A percentile compares a stretch with the other conserved stretches of the same genome.
Evolutionary conservation across 2,113 vertebrate species (phyloP).

Genomic region (Saccopteryx leptura): DNA sequence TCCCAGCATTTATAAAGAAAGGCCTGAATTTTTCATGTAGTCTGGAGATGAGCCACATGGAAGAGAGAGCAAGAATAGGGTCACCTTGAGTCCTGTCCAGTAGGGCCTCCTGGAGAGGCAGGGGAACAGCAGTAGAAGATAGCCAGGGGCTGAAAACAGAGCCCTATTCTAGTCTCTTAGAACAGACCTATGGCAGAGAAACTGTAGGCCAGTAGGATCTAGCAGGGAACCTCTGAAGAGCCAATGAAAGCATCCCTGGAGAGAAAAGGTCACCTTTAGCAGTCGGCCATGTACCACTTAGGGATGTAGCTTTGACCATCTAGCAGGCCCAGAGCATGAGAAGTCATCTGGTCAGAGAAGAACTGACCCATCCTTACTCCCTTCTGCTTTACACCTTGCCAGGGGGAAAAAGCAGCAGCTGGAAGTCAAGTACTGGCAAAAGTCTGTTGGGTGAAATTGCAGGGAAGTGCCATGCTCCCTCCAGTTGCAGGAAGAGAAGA

Average conservation of each 20-base stretch:
- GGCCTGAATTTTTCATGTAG: background rate
- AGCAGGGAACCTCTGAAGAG: background rate
- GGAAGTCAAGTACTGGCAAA: background rate
- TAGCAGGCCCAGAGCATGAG: background rate
- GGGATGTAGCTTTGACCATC: background rate
- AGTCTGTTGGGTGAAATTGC: background rate
- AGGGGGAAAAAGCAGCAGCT: background rate
- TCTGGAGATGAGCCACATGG: background rate
- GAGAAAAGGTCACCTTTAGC: background rate
- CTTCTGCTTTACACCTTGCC: background rate
- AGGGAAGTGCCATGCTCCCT: background rate
- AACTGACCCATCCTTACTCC: background rate
- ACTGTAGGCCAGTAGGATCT: background rate
- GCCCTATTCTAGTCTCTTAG: background rate
- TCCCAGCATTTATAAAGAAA: background rate
- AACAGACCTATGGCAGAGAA: background rate
- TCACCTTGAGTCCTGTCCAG: background rate
- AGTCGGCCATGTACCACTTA: background rate
- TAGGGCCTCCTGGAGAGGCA: background rate
- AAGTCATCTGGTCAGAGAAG: background rate
- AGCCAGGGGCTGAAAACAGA: background rate
- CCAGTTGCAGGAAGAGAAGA: background rate
- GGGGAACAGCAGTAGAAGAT: background rate
- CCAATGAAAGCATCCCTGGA: background rate
- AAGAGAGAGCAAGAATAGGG: background rate